phyloP scores from a whole-genome alignment of 2,797 vertebrate genomes.

The Hylomyscus alleni region DNA sequence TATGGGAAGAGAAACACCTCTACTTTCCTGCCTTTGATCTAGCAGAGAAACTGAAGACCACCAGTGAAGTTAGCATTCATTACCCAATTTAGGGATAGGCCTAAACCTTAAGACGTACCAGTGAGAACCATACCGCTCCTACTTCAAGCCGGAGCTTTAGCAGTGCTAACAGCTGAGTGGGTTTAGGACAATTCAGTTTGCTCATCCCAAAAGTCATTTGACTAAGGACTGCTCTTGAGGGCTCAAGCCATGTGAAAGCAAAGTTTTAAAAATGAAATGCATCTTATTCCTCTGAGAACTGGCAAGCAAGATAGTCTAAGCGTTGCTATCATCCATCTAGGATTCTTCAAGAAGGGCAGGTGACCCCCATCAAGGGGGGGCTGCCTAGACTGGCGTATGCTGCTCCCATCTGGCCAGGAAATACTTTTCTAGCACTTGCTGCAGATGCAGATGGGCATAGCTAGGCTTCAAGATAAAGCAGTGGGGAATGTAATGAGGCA shows the following conservation, averaged over 20 bases:
- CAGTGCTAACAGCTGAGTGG: neutral
- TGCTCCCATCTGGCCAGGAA: neutral
- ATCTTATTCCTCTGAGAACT: neutral
- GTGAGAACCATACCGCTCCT: neutral
- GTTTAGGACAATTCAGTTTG: neutral
- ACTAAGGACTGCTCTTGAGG: neutral
- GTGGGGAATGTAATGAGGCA: neutral
- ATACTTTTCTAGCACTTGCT: slow-evolving; percentile 25
- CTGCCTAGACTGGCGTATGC: neutral
- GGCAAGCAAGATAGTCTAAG: neutral
- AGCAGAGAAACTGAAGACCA: neutral
- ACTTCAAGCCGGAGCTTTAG: neutral
- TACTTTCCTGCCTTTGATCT: neutral
- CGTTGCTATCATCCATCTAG: neutral
- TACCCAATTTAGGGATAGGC: neutral
- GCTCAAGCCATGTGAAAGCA: slow-evolving; percentile 21
- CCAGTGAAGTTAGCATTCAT: neutral
- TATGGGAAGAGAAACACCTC: neutral
- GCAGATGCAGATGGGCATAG: neutral
- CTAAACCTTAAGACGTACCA: neutral
- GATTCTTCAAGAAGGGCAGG: neutral
- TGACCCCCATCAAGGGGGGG: neutral
- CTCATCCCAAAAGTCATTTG: slow-evolving; percentile 2
- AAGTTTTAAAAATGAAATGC: slow-evolving; percentile 14
- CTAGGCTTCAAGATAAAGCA: slow-evolving; percentile 9